Evolutionary conservation across 2,888 invertebrate genomes (phyloP), one percentile per base, ranked within the genome.

Genomic region (Dinocampus coccinellae): DNA sequence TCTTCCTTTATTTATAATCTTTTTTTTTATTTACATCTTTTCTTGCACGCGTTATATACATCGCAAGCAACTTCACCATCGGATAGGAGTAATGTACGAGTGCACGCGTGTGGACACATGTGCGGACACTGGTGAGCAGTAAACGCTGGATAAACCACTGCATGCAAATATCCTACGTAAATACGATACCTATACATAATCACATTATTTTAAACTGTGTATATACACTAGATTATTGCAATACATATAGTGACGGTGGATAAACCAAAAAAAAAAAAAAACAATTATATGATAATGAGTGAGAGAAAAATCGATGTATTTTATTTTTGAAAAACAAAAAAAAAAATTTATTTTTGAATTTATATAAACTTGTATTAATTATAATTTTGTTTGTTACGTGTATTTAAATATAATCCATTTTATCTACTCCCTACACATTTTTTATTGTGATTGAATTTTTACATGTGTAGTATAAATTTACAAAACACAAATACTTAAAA

Each of bases 61-160:
- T 26, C 33, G 33, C 34, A 36, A 65, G 22, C 55, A 53, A 42
- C 55, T 22, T 52, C 24, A 39, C 53, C 26, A 53, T 53, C 61
- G 61, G 61, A 61, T 61, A 55, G 55, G 13, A 22, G 39, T 39
- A 61, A 61, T 61, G 61, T 61, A 61, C 22, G 36, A 61, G 61
- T 61, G 20, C 61, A 61, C 22, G 61, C 47, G 47, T 47, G 16
- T 58, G 58, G 33, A 29, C 60, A 36, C 20, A 22, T 22, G 33
- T 36, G 36, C 39, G 60, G 61, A 36, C 36, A 33, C 1, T 20
- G 34, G 16, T 33, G 6, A 33, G 7, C 9, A 34, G 34, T n/a
- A 9, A 53, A 22, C 52, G 20, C 10, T 4, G 52, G 52, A 24
- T 53, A 53, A 29, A 36, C 33, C 7, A 6, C 11, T 9, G 60